These are phyloP conservation scores for Philhelius pedissequus DNA, from an alignment of 2,888 invertebrate genomes.

Conservation along the genomic window DNA sequence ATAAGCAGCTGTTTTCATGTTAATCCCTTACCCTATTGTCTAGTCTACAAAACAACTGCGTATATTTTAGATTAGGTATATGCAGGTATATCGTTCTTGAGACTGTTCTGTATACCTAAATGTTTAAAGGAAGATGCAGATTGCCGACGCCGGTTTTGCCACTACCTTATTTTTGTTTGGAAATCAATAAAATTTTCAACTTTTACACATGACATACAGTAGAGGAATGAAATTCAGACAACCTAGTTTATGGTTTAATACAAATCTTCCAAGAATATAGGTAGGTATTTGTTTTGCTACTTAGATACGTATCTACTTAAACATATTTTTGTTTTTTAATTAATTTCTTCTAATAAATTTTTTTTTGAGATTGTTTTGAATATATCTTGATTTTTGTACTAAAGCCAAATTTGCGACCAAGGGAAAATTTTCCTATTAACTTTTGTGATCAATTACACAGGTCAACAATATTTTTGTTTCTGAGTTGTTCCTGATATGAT, in stretches of 20 bases:
- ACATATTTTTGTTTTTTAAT: too few relatives aligned
- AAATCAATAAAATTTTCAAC: background rate
- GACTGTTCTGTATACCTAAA: background rate
- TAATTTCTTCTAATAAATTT: too few relatives aligned
- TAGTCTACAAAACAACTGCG: background rate
- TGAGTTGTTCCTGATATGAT: too few relatives aligned
- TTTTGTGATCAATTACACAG: too few relatives aligned
- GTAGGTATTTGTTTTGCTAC: too few relatives aligned
- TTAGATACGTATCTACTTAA: too few relatives aligned
- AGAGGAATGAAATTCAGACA: background rate
- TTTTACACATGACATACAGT: background rate
- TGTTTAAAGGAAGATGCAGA: background rate
- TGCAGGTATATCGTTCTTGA: conserved; percentile 3
- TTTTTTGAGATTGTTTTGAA: too few relatives aligned
- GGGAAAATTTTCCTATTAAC: too few relatives aligned
- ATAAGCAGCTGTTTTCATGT: background rate
- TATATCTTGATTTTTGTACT: too few relatives aligned
- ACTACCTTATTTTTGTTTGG: background rate
- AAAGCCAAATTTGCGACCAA: too few relatives aligned
- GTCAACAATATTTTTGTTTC: too few relatives aligned
- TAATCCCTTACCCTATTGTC: background rate
- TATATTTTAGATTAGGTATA: background rate
- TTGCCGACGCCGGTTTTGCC: background rate
- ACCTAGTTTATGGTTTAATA: background rate
- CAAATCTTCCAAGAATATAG: background rate